These are phyloP conservation scores for Drosophila guanche DNA, from an alignment of 1,140 invertebrate species.

Conservation along the genomic window DNA sequence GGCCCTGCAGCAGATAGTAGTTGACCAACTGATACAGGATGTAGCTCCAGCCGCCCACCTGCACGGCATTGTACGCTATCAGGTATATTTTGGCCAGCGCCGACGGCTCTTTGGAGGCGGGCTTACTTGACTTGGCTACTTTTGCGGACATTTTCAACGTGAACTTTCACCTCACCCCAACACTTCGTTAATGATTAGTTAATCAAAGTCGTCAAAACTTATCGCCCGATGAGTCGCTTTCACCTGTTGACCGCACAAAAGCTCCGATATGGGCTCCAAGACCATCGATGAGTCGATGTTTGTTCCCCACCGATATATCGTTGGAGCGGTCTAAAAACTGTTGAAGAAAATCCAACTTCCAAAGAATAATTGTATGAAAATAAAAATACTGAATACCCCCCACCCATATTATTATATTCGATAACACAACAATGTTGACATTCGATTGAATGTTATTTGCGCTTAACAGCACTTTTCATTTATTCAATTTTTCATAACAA, in stretches of 20 bases:
- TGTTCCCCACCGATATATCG: no score
- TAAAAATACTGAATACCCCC: no score
- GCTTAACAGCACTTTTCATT: no score
- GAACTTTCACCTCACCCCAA: constrained; percentile 67
- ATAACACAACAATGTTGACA: no score
- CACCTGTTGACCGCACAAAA: constrained; percentile 41
- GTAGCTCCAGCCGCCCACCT: constrained; percentile 88
- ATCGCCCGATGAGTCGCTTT: constrained; percentile 56
- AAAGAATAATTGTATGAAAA: background rate
- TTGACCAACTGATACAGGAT: constrained; percentile 87
- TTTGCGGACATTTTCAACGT: constrained; percentile 64
- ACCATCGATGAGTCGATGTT: background rate
- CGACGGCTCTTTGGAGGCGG: constrained; percentile 63
- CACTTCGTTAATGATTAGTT: constrained; percentile 46
- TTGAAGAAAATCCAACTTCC: background rate
- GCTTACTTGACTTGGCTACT: constrained; percentile 59
- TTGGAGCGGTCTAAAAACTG: no score
- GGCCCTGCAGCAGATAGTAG: constrained; percentile 84
- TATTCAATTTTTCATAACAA: no score
- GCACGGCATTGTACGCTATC: constrained; percentile 85
- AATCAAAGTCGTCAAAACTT: constrained; percentile 39
- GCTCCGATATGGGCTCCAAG: background rate
- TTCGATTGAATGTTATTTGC: no score
- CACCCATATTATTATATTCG: no score
- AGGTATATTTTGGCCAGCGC: constrained; percentile 85